Conservation (phyloP, 2,888 invertebrate species). For the Formica aserva region DNA sequence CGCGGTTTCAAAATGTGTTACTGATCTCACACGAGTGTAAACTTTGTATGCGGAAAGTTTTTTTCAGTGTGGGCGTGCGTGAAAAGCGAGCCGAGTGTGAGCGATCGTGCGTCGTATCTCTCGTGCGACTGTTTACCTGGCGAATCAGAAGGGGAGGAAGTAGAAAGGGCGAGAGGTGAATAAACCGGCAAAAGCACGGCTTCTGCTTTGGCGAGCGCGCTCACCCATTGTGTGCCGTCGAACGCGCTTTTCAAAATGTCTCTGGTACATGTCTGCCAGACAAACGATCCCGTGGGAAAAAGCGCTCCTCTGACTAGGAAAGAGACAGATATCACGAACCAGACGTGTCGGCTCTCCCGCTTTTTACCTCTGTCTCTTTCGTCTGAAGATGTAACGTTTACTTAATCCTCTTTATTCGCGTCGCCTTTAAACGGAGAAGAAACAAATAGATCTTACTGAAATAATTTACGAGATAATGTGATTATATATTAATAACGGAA, state of each 20-base stretch:
- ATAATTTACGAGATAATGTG: background rate
- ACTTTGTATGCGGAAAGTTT: conserved; percentile 49
- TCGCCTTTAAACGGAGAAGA: background rate
- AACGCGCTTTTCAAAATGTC: conserved; percentile 67
- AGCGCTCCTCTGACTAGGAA: conserved; percentile 29
- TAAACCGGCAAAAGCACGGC: conserved; percentile 39
- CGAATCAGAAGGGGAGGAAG: conserved; percentile 43
- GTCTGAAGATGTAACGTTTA: conserved; percentile 27
- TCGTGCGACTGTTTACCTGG: conserved; percentile 57
- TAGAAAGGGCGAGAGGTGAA: conserved; percentile 51
- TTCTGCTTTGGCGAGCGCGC: conserved; percentile 51
- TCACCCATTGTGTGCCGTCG: conserved; percentile 57
- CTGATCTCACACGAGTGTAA: conserved; percentile 19
- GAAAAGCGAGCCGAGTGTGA: conserved; percentile 62
- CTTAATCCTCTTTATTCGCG: background rate
- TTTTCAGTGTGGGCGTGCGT: conserved; percentile 57
- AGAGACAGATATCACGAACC: conserved; percentile 51
- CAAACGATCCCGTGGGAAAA: conserved; percentile 65
- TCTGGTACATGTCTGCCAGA: conserved; percentile 56
- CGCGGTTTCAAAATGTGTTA: background rate
- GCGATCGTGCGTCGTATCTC: conserved; percentile 55
- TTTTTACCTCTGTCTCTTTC: conserved; percentile 4
- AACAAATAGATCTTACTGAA: background rate
- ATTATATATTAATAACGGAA: background rate
- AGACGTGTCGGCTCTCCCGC: conserved; percentile 18